Base-by-base conservation (phyloP, 2,797 vertebrate genomes). In the Protosalanx chinensis region DNA sequence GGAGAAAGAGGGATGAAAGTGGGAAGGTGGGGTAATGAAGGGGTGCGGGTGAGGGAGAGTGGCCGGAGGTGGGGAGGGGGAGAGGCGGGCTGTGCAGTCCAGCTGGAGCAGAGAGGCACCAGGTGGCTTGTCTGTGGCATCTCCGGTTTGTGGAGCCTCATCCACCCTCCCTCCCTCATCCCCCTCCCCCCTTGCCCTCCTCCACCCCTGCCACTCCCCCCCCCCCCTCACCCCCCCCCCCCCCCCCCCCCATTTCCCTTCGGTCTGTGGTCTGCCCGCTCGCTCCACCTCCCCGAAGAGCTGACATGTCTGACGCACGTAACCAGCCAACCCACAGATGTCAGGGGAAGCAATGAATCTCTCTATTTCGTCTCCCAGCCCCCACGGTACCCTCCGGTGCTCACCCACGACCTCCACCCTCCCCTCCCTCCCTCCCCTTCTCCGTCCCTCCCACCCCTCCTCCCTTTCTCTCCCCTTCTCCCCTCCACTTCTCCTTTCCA, bases 331-430 rank as follows among this genome's bases (percentile, higher is more conserved):
- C 83, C 83, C 81, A 72, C 78, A 79, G 85, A 84, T 89, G 83
- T 89, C 85, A 73, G 74, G 72, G 18, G 77, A 84, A 83, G 85
- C 86, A 89, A 90, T 88, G 58, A 84, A 87, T 88, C 83, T 88
- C 82, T 87, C 76, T 73, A 73, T 88, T 84, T 86, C 74, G 33
- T 37, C 29, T 16, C 46, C 46, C 53, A 79, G 80, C 69, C 85
- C 80, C 85, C 76, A 80, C 64, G 53, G 80, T 88, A 77, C 72
- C 70, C 75, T 73, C 72, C 67, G 64, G 71, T 75, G 64, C n/a
- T n/a, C 65, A 27, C 65, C 16, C 20, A 16, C 46, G 51, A 6
- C 29, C 64, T 46, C 20, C 37, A 23, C 12, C 20, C 63, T 13
- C 46, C 65, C 33, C 35, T 15, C 4, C 12, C 27, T 12, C 23